Evolutionary conservation across 2,113 vertebrate genomes (phyloP).

Genomic region (Peromyscus maniculatus): DNA sequence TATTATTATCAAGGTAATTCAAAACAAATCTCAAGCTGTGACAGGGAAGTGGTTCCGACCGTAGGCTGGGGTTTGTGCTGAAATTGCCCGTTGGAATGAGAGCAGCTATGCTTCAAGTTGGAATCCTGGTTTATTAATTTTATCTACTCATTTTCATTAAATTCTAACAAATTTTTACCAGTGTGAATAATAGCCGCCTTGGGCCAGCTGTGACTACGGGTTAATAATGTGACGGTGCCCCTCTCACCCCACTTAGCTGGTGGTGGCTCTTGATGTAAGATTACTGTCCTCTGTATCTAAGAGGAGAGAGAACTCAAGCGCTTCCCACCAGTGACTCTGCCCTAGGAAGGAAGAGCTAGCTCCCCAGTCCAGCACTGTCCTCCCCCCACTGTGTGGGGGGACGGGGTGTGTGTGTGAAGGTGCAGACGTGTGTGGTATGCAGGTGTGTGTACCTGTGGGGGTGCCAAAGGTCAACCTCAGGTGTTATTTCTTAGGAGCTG

Average conservation of each 20-base stretch:
- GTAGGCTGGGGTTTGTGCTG: neutral
- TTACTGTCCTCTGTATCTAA: accelerated
- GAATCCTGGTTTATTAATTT: neutral
- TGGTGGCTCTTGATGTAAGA: neutral
- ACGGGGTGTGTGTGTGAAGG: neutral
- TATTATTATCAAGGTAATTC: constrained; percentile 56
- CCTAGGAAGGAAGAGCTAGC: accelerated
- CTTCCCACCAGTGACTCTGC: neutral
- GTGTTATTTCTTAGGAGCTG: neutral
- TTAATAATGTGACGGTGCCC: neutral
- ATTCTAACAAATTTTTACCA: constrained; percentile 57
- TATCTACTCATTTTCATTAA: constrained; percentile 30
- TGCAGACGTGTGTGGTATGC: neutral
- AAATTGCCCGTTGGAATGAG: neutral
- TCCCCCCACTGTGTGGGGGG: accelerated
- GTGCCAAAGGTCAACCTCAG: neutral
- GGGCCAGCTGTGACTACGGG: neutral
- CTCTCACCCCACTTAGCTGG: neutral
- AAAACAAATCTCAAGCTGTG: constrained; percentile 66
- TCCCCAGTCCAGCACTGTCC: neutral
- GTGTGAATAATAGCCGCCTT: neutral
- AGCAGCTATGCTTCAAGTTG: neutral
- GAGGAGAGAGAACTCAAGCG: neutral
- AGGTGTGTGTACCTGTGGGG: neutral
- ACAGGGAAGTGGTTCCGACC: constrained; percentile 33